phyloP scores from a whole-genome alignment of 2,113 vertebrate genomes.

The Casuarius casuarius region DNA sequence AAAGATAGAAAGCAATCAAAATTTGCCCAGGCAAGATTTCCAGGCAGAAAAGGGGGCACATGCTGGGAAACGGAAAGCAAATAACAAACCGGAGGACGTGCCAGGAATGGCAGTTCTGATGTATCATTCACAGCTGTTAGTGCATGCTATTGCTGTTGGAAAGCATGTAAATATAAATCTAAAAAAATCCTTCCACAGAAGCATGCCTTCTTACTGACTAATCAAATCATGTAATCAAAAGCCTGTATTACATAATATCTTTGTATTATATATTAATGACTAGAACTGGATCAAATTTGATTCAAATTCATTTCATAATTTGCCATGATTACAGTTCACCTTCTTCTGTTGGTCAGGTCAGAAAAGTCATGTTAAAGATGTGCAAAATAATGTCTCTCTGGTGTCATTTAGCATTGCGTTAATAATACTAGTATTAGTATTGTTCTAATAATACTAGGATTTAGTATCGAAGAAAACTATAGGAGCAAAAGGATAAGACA shows the following conservation, averaged over 20 bases:
- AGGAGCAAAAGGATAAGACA: neutral
- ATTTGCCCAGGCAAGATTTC: neutral
- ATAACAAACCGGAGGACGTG: neutral
- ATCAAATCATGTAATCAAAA: conserved; percentile 26
- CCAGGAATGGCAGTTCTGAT: neutral
- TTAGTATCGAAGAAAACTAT: conserved; percentile 6
- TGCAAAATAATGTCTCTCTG: neutral
- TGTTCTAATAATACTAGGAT: neutral
- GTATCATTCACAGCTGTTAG: neutral
- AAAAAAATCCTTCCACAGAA: neutral
- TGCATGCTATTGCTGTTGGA: neutral
- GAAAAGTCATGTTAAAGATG: neutral
- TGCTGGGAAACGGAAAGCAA: neutral
- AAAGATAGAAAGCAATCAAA: conserved; percentile 17
- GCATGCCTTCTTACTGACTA: neutral
- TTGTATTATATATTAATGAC: neutral
- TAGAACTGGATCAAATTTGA: neutral
- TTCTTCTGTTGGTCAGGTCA: neutral
- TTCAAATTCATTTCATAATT: conserved; percentile 22
- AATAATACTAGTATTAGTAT: neutral
- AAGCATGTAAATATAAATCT: neutral
- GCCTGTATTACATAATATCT: conserved; percentile 2
- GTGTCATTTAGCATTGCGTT: neutral
- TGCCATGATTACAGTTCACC: neutral
- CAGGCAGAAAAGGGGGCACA: neutral